Conservation (phyloP, 2,888 invertebrate genomes). For the Sceliomorpha sp. region DNA sequence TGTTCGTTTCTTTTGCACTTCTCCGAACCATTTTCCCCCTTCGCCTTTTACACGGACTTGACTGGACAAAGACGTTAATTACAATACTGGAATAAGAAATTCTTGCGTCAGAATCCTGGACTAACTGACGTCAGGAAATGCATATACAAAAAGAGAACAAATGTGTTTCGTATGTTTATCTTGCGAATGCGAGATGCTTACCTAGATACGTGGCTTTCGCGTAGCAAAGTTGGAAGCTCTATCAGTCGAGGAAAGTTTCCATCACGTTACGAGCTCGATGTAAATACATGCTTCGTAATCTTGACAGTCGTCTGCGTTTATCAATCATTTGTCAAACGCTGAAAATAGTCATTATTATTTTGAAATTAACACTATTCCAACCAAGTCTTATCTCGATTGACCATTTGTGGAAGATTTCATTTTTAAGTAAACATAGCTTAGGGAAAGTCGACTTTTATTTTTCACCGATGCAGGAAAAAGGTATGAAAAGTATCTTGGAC, state of each 20-base stretch:
- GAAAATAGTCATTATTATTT: constrained; percentile 6
- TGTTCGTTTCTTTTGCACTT: constrained; percentile 18
- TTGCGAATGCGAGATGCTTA: not conserved
- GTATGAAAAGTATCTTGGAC: too few relatives aligned
- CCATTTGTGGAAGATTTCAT: not conserved
- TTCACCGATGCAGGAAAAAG: too few relatives aligned
- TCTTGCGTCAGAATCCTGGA: not conserved
- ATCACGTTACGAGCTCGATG: constrained; percentile 58
- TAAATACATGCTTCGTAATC: constrained; percentile 15
- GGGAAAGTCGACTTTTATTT: too few relatives aligned
- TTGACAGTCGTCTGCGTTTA: not conserved
- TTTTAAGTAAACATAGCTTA: too few relatives aligned
- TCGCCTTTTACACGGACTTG: too few relatives aligned
- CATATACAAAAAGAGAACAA: not conserved
- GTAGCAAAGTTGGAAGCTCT: constrained; percentile 9
- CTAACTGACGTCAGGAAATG: not conserved
- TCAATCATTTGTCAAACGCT: not conserved
- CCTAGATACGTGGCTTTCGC: too few relatives aligned
- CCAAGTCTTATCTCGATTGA: not conserved
- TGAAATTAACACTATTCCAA: not conserved
- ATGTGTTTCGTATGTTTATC: not conserved
- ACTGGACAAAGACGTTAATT: too few relatives aligned
- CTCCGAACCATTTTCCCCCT: too few relatives aligned
- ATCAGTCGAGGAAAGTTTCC: constrained; percentile 65
- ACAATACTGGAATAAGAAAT: too few relatives aligned